Base-by-base conservation (phyloP, 1,140 invertebrate genomes). In the Archegozetes longisetosus region DNA sequence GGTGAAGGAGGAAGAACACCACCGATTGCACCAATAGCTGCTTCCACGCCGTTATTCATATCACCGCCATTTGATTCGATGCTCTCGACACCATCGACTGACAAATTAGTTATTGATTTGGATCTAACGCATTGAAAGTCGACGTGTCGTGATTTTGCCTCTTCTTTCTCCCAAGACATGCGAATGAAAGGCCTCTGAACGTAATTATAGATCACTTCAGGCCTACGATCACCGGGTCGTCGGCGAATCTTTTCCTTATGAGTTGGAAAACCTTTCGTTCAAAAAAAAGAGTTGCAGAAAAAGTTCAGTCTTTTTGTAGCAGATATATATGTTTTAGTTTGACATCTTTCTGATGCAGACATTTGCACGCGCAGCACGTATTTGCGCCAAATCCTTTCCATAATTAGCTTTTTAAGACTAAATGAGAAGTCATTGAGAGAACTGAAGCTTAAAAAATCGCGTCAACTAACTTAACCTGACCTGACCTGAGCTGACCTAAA, bases 101-200 rank as follows among this genome's bases (percentile, higher is more conserved):
- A 88, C 40, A 93, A 74, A 74, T 93, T 93, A 2, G 90, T 93
- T 0, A 92, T 88, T 0, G 88, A 91, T 70, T 93, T 93, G 0
- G 87, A 90, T 72, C 92, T 92, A 13, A 93, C 87, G 69, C 90
- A 94, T 74, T 94, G 85, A 72, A 99, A 99, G 73, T 99, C 96
- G 0, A 99, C 96, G 73, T 99, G 96, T 4, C 96, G 81, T 71
- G 90, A 95, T 69, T 96, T 97, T 0, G 93, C 93, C 71, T 99
- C 96, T 69, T 99, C 94, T 67, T 98, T 98, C 71, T 99, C 96
- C 96, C 96, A 99, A 0, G 93, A 98, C 89, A 98, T 96, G 66
- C 95, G 90, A 50, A 99, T 89, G 71, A 99, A 99, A 0, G 96
- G 95, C n/a, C 96, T 77, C 70, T 99, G 96, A 0, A 98, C 94